phyloP scores from a whole-genome alignment of 2,888 invertebrate species.

The Coecobrya sp. region DNA sequence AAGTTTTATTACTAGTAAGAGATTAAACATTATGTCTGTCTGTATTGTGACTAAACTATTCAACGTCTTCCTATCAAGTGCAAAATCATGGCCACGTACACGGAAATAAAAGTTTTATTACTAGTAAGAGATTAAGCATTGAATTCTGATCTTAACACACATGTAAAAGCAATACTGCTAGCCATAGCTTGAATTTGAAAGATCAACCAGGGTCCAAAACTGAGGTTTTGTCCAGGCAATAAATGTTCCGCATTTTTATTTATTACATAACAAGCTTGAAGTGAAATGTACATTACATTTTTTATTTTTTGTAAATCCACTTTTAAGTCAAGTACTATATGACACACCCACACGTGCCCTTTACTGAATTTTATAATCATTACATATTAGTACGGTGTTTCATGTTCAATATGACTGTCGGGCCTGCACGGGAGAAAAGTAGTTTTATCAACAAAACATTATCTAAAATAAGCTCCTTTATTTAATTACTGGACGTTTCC shows the following conservation, averaged over 20 bases:
- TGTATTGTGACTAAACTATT: neutral
- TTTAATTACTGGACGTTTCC: conserved; percentile 73
- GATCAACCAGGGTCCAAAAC: neutral
- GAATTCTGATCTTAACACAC: conserved; percentile 25
- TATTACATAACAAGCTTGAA: conserved; percentile 41
- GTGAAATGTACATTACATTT: conserved; percentile 10
- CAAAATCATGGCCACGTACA: neutral
- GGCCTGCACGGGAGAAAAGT: neutral
- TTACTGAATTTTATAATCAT: conserved; percentile 54
- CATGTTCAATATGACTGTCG: conserved; percentile 5
- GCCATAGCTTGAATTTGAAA: neutral
- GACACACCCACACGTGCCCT: conserved; percentile 76
- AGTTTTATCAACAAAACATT: conserved; percentile 64
- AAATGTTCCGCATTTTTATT: conserved; percentile 59
- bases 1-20: conserved; percentile 62
- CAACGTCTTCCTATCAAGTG: neutral
- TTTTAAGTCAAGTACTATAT: conserved; percentile 70
- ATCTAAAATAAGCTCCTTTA: conserved; percentile 67
- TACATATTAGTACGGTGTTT: conserved; percentile 26
- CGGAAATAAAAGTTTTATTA: conserved; percentile 63
- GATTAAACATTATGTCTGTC: conserved; percentile 43
- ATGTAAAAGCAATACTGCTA: conserved; percentile 1
- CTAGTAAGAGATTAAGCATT: conserved; percentile 64
- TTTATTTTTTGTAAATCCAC: conserved; percentile 49
- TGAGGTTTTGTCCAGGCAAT: conserved; percentile 24